These are phyloP conservation scores for Bombycilla garrulus DNA, from an alignment of 2,113 vertebrate genomes.

Conservation along the genomic window DNA sequence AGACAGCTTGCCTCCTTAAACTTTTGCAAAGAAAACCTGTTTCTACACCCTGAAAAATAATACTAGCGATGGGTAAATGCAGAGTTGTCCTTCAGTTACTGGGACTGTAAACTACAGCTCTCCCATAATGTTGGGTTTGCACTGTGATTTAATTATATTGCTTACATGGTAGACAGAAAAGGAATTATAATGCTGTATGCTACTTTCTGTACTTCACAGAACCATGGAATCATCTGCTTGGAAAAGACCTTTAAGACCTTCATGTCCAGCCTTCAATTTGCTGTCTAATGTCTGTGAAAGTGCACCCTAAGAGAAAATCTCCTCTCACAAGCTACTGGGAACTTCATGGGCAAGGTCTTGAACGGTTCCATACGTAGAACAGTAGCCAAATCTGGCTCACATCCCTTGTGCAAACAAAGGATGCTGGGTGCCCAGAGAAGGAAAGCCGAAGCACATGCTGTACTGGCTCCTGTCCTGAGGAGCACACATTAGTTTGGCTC, in stretches of 20 bases:
- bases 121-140: neutral
- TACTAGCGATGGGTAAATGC: neutral
- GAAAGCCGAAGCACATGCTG: neutral
- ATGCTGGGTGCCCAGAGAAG: neutral
- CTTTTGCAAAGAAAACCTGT: neutral
- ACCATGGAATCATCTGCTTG: neutral
- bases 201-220: neutral
- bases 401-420: neutral
- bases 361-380: accelerated
- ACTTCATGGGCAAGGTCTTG: accelerated
- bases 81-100: neutral
- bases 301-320: neutral
- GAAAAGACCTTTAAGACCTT: neutral
- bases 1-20: neutral
- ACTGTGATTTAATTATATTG: neutral
- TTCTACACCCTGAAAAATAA: neutral
- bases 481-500: neutral
- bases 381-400: neutral
- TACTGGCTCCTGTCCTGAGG: neutral
- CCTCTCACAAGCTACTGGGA: neutral
- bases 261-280: neutral
- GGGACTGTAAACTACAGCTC: neutral
- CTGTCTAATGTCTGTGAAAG: neutral
- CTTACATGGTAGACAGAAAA: neutral
- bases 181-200: neutral